Base-by-base conservation (phyloP, 2,797 vertebrate genomes). In the Acestrorhynchus altus region DNA sequence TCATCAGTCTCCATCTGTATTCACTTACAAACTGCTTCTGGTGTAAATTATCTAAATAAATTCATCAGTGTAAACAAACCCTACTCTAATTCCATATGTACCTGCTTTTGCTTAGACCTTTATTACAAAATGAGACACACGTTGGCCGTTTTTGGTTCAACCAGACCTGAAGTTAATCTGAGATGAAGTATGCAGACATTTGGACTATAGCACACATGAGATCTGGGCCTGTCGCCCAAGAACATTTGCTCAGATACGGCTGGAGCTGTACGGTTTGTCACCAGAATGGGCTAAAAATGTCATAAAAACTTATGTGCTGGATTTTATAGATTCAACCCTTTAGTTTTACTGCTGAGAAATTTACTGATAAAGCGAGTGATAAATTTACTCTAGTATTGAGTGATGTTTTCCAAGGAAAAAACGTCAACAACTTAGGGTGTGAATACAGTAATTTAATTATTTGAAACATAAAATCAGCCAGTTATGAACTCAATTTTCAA, bases 251-350 rank as follows among this genome's bases (percentile, higher is more conserved):
- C 26, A 24, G 46, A 31, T 24, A 12, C 44, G 0, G 24, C 46
- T 67, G 65, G 65, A 51, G 44, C 65, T 67, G 44, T 16, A n/a
- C 18, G 44, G 44, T 51, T 67, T 31, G 42, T 46, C 42, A 66
- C 22, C 64, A 4, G 31, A 67, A 47, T 26, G 44, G 44, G 24
- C 28, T 49, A 11, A 49, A n/a, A 1, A 8, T 28, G 49, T 44
- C 63, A 46, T 46, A 40, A 46, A 24, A 46, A 13, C 6, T 46
- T 31, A 28, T 6, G 8, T 16, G 26, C 5, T 46, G 20, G 20
- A 15, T 24, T 65, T 65, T 65, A 42, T 64, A 40, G 61, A 24
- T 22, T 65, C 20, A 44, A n/a, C n/a, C n/a, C n/a, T 65, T 24
- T 13, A 65, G 11, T 52, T 57, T 67, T 56, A 57, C 46, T 42